phyloP scores from a whole-genome alignment of 1,140 invertebrate species.

The Mamestra configurata region DNA sequence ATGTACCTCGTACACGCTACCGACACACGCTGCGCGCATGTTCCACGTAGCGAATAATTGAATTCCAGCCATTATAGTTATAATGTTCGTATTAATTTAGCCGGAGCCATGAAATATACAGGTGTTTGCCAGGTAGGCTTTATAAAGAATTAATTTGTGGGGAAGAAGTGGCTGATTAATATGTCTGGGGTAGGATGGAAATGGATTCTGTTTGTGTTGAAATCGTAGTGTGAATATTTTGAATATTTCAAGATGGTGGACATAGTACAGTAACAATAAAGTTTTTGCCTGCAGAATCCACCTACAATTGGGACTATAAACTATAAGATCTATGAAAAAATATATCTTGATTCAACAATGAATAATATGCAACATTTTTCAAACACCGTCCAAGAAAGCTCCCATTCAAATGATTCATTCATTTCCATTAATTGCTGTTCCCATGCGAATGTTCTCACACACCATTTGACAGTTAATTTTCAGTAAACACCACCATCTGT shows the following conservation, averaged over 20 bases:
- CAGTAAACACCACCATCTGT: slow-evolving; percentile 75
- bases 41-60: slow-evolving; percentile 38
- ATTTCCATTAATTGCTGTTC: slow-evolving; percentile 45
- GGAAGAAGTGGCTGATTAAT: not conserved
- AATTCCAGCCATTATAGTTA: slow-evolving; percentile 46
- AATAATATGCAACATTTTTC: not conserved
- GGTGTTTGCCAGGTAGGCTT: slow-evolving; percentile 1
- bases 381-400: slow-evolving; percentile 4
- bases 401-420: slow-evolving; percentile 20
- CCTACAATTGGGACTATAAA: no score
- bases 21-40: slow-evolving; percentile 42
- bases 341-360: not conserved
- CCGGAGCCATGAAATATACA: slow-evolving; percentile 19
- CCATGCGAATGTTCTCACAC: slow-evolving; percentile 53
- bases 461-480: slow-evolving; percentile 72
- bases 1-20: slow-evolving; percentile 40
- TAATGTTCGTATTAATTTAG: slow-evolving; percentile 49
- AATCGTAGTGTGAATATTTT: not conserved
- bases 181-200: not conserved
- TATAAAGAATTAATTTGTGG: slow-evolving; percentile 1
- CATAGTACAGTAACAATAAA: not conserved
- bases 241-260: no score
- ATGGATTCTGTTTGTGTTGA: slow-evolving; percentile 13
- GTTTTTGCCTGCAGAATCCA: no score
- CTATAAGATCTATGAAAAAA: not conserved